These are phyloP conservation scores for Regulus satrapa DNA, from an alignment of 2,113 vertebrate species.

Conservation along the genomic window DNA sequence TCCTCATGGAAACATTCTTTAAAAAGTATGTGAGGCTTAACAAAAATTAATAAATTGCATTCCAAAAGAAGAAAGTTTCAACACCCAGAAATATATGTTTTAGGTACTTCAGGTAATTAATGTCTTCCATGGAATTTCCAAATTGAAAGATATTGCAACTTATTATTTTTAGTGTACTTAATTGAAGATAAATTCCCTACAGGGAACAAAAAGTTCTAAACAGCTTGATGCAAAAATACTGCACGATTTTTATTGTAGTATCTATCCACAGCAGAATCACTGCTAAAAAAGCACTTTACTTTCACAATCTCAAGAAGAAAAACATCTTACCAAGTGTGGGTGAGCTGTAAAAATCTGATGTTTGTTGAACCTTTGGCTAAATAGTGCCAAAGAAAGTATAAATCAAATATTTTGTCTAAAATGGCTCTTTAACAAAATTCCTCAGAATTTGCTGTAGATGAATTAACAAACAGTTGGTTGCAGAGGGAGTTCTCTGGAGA, in stretches of 20 bases:
- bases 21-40: not conserved
- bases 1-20: not conserved
- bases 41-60: not conserved
- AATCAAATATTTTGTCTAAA: conserved; percentile 53
- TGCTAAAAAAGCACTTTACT: not conserved
- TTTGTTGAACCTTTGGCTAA: conserved; percentile 45
- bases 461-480: conserved; percentile 57
- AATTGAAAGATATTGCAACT: not conserved
- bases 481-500: conserved; percentile 47
- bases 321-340: not conserved
- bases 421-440: conserved; percentile 57
- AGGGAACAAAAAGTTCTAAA: not conserved
- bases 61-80: not conserved
- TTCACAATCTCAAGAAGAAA: not conserved
- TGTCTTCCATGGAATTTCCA: not conserved
- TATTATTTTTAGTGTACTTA: not conserved
- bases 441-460: conserved; percentile 28
- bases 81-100: not conserved
- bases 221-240: not conserved
- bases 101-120: not conserved
- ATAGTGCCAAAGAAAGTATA: conserved; percentile 54
- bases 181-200: not conserved
- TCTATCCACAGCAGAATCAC: not conserved
- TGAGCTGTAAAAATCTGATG: conserved; percentile 22
- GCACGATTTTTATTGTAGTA: not conserved